A percentile compares a stretch with the other conserved stretches of the same genome.
These are phyloP conservation scores for Scopus umbretta DNA, from an alignment of 2,113 vertebrate genomes.

Conservation along the genomic window DNA sequence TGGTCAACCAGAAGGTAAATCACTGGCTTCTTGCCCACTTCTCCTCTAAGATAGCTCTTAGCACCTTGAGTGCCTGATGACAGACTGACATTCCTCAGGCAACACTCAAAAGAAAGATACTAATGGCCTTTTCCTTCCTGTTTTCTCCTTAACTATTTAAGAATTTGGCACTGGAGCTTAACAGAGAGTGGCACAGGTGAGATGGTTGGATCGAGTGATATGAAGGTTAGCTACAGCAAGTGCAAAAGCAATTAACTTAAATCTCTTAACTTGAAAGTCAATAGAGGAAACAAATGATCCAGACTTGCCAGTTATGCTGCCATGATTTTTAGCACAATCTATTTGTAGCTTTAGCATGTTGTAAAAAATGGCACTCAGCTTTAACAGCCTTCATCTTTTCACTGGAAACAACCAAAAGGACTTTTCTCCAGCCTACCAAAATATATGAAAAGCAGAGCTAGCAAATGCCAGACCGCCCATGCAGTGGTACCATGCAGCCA, in stretches of 20 bases:
- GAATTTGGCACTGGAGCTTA: neutral
- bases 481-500: neutral
- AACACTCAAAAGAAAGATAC: neutral
- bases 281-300: neutral
- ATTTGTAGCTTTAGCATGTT: neutral
- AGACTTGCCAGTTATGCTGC: neutral
- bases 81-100: neutral
- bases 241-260: neutral
- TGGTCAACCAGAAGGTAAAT: neutral
- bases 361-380: neutral
- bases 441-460: neutral
- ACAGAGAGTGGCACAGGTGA: neutral
- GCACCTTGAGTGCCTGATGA: neutral
- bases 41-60: neutral
- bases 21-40: neutral
- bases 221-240: neutral
- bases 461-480: neutral
- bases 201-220: neutral
- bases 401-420: neutral
- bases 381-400: neutral
- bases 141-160: neutral
- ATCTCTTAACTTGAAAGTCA: neutral
- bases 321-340: neutral
- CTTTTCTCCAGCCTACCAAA: neutral
- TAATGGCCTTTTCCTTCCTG: neutral